A percentile compares a stretch with the other conserved stretches of the same genome.
Evolutionary conservation across 2,113 vertebrate genomes (phyloP).

Genomic region (Prochilodus magdalenae): DNA sequence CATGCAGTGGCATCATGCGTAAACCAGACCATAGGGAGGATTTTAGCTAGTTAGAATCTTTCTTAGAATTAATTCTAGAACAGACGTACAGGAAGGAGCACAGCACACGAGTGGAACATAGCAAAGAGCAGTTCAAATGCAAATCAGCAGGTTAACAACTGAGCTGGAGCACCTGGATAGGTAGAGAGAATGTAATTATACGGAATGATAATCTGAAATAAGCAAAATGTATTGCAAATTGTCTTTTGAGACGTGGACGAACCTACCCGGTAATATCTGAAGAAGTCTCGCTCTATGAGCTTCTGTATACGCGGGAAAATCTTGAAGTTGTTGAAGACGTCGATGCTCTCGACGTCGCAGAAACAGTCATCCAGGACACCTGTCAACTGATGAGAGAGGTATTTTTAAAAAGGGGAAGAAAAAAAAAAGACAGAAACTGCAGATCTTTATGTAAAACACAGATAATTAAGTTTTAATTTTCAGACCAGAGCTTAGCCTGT

Average conservation of each 20-base stretch:
- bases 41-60: neutral
- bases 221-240: too few relatives aligned
- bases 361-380: slow-evolving; percentile 97
- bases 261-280: slow-evolving; percentile 94
- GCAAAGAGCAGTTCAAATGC: neutral
- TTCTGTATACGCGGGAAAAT: slow-evolving; percentile 90
- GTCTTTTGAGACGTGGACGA: neutral
- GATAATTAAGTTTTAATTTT: too few relatives aligned
- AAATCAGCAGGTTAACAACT: neutral
- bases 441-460: neutral
- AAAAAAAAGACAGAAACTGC: neutral
- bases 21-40: neutral
- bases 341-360: slow-evolving; percentile 96
- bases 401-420: neutral
- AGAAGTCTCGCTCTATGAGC: slow-evolving; percentile 91
- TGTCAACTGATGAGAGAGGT: slow-evolving; percentile 76
- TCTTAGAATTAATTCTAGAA: too few relatives aligned
- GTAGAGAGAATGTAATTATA: neutral
- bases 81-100: too few relatives aligned
- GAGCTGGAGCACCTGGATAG: neutral
- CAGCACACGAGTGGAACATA: neutral
- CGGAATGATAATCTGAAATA: too few relatives aligned
- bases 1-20: too few relatives aligned
- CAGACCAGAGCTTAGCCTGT: neutral
- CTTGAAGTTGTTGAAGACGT: slow-evolving; percentile 97